Conservation (phyloP, 2,797 vertebrate genomes). For the Parotocinclus haroldoi region DNA sequence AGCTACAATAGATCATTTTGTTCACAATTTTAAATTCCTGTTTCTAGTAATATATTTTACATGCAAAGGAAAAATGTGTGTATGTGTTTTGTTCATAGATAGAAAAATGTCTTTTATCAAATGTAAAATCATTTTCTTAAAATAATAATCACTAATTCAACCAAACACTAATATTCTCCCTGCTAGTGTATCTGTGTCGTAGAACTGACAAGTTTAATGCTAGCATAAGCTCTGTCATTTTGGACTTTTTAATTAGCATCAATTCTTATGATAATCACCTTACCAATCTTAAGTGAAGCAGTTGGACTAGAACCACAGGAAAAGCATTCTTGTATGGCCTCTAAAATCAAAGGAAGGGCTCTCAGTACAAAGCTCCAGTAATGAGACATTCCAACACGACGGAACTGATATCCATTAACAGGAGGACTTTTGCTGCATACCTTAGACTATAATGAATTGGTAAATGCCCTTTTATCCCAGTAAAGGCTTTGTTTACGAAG, state of each 20-base stretch:
- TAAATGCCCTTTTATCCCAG: conserved; percentile 28
- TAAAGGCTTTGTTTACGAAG: conserved; percentile 46
- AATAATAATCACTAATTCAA: neutral
- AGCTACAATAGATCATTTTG: too few relatives aligned
- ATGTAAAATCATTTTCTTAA: neutral
- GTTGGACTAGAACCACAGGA: conserved; percentile 20
- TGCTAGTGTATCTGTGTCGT: neutral
- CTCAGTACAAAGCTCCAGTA: conserved; percentile 39
- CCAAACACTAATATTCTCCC: neutral
- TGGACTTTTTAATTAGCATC: conserved; percentile 23
- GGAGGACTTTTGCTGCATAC: conserved; percentile 29
- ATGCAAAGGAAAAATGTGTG: too few relatives aligned
- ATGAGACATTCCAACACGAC: conserved; percentile 46
- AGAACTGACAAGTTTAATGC: neutral
- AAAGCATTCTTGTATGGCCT: conserved; percentile 36
- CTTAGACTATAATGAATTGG: conserved; percentile 24
- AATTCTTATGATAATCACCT: conserved; percentile 42
- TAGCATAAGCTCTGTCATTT: conserved; percentile 12
- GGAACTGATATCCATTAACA: conserved; percentile 42
- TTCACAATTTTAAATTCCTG: too few relatives aligned
- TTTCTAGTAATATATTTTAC: too few relatives aligned
- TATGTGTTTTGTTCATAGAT: too few relatives aligned
- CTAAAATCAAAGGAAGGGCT: conserved; percentile 36
- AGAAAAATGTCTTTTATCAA: too few relatives aligned
- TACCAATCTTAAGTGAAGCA: conserved; percentile 25